Evolutionary conservation across 2,113 vertebrate species (phyloP).

Genomic region (Myiopsitta monachus): DNA sequence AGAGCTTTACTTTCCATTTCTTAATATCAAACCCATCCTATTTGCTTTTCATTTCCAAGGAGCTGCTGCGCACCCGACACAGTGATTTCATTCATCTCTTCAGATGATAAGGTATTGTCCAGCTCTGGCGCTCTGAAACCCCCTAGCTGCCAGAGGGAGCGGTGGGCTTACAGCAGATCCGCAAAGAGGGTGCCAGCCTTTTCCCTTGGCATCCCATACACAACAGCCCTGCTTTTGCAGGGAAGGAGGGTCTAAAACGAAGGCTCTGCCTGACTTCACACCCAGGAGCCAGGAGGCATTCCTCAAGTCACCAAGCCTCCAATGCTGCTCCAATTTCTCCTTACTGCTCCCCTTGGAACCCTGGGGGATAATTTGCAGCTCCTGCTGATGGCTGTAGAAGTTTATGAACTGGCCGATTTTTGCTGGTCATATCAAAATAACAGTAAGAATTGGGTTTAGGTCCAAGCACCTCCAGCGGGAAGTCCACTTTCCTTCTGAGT

Average conservation of each 20-base stretch:
- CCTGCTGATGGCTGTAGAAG: not conserved
- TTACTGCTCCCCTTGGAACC: rapidly evolving
- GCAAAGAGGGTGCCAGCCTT: not conserved
- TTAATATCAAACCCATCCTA: not conserved
- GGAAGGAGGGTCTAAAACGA: not conserved
- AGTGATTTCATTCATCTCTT: not conserved
- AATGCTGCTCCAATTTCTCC: rapidly evolving
- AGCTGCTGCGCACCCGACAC: rapidly evolving
- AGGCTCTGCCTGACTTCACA: not conserved
- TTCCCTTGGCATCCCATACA: not conserved
- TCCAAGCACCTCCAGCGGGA: not conserved
- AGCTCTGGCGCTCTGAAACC: not conserved
- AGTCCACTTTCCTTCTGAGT: not conserved
- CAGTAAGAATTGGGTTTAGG: not conserved
- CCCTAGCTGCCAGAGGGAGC: not conserved
- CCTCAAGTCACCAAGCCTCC: not conserved
- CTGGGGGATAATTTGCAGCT: not conserved
- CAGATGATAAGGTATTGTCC: not conserved
- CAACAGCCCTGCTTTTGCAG: not conserved
- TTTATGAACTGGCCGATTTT: not conserved
- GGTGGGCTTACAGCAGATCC: not conserved
- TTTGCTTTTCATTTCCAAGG: not conserved
- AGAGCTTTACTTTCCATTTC: not conserved
- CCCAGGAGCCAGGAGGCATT: not conserved
- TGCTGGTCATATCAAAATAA: not conserved